These are phyloP conservation scores for Thalassaphorura encarpata DNA, from an alignment of 1,140 invertebrate species.

Conservation along the genomic window DNA sequence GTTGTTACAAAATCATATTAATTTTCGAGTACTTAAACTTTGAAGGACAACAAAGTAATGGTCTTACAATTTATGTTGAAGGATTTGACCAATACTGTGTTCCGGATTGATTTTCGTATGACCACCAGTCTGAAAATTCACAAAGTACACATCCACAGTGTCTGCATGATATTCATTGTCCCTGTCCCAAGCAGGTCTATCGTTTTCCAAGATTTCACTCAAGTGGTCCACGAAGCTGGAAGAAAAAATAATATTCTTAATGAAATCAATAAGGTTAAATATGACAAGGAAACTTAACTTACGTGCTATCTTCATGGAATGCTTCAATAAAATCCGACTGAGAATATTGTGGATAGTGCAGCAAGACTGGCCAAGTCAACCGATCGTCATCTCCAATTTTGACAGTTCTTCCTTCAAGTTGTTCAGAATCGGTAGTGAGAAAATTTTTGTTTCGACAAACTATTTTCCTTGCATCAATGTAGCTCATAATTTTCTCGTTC, in stretches of 20 bases:
- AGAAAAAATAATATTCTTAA: conserved; percentile 37
- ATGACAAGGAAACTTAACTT: conserved; percentile 36
- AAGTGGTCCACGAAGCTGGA: conserved; percentile 61
- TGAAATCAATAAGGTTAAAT: conserved; percentile 39
- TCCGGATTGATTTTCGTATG: conserved; percentile 43
- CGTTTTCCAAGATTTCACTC: conserved; percentile 55
- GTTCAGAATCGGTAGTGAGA: conserved; percentile 5
- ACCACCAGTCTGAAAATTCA: conserved; percentile 53
- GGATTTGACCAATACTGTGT: neutral
- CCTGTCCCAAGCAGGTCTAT: conserved; percentile 61
- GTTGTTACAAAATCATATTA: neutral
- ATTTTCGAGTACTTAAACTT: neutral
- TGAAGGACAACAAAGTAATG: neutral
- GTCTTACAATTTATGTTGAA: conserved; percentile 6
- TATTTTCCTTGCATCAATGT: conserved; percentile 13
- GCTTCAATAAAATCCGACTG: conserved; percentile 22
- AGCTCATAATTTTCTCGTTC: conserved; percentile 3
- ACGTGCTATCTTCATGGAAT: conserved; percentile 61
- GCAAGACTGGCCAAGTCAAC: conserved; percentile 22
- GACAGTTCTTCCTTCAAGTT: conserved; percentile 5
- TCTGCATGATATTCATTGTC: conserved; percentile 54
- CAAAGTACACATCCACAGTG: conserved; percentile 66
- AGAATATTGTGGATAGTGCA: conserved; percentile 25
- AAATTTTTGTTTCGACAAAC: conserved; percentile 10
- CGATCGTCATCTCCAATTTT: conserved; percentile 7